Conservation (phyloP, 2,113 vertebrate species). For the Cynopterus brachyotis region DNA sequence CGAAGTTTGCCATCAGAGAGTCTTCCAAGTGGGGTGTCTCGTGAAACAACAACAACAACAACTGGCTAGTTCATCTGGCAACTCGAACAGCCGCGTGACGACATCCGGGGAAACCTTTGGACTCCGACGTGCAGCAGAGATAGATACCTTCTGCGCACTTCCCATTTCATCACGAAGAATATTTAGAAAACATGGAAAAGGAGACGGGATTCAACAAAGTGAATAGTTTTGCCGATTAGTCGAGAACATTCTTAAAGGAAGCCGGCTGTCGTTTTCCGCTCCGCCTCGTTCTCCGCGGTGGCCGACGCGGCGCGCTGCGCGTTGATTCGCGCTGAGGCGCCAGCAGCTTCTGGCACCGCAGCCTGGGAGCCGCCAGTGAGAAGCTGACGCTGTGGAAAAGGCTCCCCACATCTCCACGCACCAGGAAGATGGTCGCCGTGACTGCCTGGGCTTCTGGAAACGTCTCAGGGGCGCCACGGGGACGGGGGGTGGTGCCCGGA, state of each 20-base stretch:
- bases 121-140: accelerated
- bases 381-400: neutral
- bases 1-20: neutral
- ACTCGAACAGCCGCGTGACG: neutral
- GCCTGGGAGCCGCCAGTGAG: neutral
- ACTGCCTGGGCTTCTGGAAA: accelerated
- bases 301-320: too few relatives aligned
- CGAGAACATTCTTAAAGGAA: neutral
- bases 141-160: too few relatives aligned
- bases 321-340: neutral
- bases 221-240: neutral
- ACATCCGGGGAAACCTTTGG: neutral
- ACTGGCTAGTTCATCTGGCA: neutral
- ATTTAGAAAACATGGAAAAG: neutral
- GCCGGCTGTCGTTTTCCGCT: too few relatives aligned
- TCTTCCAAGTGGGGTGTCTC: neutral
- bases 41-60: too few relatives aligned
- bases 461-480: neutral
- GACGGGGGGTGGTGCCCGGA: neutral
- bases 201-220: neutral
- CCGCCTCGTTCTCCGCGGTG: too few relatives aligned
- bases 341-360: neutral
- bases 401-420: accelerated
- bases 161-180: neutral
- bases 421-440: accelerated